Evolutionary conservation across 2,113 vertebrate species (phyloP), one percentile per base, ranked within the genome.

Genomic region (Polypterus bichir): DNA sequence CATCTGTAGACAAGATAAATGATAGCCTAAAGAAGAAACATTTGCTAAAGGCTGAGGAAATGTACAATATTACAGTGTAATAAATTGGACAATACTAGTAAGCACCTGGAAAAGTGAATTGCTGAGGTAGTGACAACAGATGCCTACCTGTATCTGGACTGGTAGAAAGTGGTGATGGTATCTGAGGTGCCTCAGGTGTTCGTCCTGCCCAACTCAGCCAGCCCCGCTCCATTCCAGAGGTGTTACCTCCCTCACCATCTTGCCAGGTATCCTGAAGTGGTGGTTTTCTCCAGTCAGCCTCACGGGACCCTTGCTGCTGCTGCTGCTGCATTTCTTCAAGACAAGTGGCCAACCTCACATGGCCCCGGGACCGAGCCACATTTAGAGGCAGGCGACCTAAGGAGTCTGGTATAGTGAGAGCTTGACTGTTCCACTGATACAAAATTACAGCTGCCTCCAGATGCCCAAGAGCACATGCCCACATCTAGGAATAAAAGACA

Each of bases 401-500:
- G 2, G 91, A 92, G 73, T 93, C 92, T 0, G 91, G 90, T 65
- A 93, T 91, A 63, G 85, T 77, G 63, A 94, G 73, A 0, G 92
- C 92, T 3, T 70, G 73, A 44, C 80, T 72, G 72, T 86, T 88
- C 91, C 91, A 93, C 10, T 77, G 76, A 66, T 88, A 93, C 51
- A 94, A 81, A 9, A 89, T 78, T 68, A 87, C 86, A 0, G 92
- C 92, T 0, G 91, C 87, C 3, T 86, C 75, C 66, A 87, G 77
- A 77, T 93, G 92, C 6, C 91, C 91, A 44, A 94, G 74, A 5
- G 92, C 92, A 49, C 92, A 94, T 2, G 92, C 91, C 92, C 92
- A 94, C 92, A 94, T 89, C 87, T 89, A 62, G 3, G 44, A 44
- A 3, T 54, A 4, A 5, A 7, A 27, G 9, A 4, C 7, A 3